Evolutionary conservation across 2,797 vertebrate species (phyloP).

Genomic region (Antrozous pallidus): DNA sequence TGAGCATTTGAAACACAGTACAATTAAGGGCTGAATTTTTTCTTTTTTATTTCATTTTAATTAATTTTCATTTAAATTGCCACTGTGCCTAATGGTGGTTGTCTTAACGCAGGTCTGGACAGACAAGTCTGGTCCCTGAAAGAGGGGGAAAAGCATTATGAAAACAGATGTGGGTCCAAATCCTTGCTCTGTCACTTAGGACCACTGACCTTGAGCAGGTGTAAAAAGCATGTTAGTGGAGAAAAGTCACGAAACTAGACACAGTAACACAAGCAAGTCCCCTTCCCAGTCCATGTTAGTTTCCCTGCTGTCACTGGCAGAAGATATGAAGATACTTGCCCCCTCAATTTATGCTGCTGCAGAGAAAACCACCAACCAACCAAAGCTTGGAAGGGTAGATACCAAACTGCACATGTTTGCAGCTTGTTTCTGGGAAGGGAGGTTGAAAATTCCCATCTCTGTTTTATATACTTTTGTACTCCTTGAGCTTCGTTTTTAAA

Average conservation of each 20-base stretch:
- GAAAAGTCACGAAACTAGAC: not conserved
- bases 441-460: not conserved
- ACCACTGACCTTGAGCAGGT: not conserved
- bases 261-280: not conserved
- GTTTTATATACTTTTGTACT: not conserved
- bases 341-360: not conserved
- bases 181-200: not conserved
- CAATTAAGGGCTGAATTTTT: not conserved
- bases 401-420: not conserved
- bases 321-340: not conserved
- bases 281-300: not conserved
- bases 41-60: constrained; percentile 24
- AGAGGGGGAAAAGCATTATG: not conserved
- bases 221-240: not conserved
- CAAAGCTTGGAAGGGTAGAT: not conserved
- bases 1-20: not conserved
- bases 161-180: not conserved
- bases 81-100: not conserved
- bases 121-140: not conserved
- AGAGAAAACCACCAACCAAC: constrained; percentile 11
- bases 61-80: not conserved
- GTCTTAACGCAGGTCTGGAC: not conserved
- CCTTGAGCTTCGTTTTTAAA: not conserved
- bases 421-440: not conserved
- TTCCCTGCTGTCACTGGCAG: not conserved